phyloP scores from a whole-genome alignment of 2,888 invertebrate species.

The Nomada ferruginata region DNA sequence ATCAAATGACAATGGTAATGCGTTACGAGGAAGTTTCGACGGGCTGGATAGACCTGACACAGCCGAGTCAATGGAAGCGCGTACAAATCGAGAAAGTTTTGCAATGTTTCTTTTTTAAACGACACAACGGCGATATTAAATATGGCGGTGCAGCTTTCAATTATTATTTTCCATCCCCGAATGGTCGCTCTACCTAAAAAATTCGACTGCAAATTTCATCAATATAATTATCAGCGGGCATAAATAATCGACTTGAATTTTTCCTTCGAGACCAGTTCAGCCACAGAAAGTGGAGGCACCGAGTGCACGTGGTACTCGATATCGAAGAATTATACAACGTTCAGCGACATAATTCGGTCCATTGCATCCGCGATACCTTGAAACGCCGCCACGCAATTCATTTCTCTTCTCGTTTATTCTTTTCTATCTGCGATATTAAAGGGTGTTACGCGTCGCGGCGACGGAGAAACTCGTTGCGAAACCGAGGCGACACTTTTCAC shows the following conservation, averaged over 20 bases:
- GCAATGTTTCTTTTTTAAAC: not conserved
- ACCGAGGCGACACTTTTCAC: conserved; percentile 45
- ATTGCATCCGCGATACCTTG: conserved; percentile 37
- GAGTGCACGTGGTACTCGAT: conserved; percentile 19
- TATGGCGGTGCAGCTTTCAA: too few species aligned
- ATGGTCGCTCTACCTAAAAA: too few species aligned
- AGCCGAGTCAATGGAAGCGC: too few species aligned
- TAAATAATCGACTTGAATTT: not conserved
- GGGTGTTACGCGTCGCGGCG: conserved; percentile 22
- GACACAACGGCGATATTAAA: not conserved
- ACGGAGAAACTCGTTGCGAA: conserved; percentile 58
- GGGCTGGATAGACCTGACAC: too few species aligned
- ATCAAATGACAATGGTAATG: too few species aligned
- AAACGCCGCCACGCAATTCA: conserved; percentile 3
- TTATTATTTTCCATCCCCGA: not conserved
- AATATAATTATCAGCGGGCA: not conserved
- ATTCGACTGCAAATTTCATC: not conserved
- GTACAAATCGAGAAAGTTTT: too few species aligned
- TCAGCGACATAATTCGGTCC: conserved; percentile 37
- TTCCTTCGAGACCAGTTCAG: not conserved
- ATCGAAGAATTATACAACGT: conserved; percentile 27
- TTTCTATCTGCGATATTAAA: too few species aligned
- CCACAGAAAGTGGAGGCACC: not conserved
- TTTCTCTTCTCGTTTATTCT: not conserved
- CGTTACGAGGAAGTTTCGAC: too few species aligned